Evolutionary conservation across 2,113 vertebrate species (phyloP).

Genomic region (Cercopithecus mona): DNA sequence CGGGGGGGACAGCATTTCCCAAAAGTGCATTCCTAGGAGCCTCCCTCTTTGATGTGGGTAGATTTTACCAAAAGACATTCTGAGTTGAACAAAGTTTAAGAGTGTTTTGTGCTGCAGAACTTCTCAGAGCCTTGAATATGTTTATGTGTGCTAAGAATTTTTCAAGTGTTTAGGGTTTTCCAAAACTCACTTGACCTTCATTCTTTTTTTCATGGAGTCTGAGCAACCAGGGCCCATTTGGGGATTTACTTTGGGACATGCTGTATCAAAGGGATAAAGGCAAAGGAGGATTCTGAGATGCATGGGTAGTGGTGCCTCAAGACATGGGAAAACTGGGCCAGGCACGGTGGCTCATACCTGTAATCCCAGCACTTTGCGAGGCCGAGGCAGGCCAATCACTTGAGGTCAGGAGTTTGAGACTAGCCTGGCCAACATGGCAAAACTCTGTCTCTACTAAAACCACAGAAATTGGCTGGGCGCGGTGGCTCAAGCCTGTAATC

Average conservation of each 20-base stretch:
- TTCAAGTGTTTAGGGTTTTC: not conserved
- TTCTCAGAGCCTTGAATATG: slow-evolving; percentile 11
- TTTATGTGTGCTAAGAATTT: not conserved
- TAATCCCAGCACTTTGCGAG: no score
- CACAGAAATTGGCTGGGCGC: no score
- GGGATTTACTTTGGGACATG: not conserved
- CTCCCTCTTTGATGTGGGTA: slow-evolving; percentile 55
- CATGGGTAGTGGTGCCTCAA: fast-evolving
- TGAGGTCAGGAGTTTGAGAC: no score
- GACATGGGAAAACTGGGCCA: not conserved
- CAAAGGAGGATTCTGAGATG: not conserved
- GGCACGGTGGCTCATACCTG: no score
- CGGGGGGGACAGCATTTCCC: slow-evolving; percentile 9
- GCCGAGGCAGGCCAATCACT: no score
- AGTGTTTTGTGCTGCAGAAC: not conserved
- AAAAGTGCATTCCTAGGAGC: slow-evolving; percentile 16
- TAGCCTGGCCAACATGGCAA: no score
- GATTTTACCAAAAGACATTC: not conserved
- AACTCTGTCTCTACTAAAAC: no score
- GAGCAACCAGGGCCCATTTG: not conserved
- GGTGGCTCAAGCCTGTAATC: no score
- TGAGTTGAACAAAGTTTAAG: not conserved
- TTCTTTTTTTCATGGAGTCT: not conserved
- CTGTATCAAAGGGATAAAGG: not conserved
- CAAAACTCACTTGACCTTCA: not conserved